Evolutionary conservation across 2,113 vertebrate species (phyloP).

Genomic region (Microtus richardsoni): DNA sequence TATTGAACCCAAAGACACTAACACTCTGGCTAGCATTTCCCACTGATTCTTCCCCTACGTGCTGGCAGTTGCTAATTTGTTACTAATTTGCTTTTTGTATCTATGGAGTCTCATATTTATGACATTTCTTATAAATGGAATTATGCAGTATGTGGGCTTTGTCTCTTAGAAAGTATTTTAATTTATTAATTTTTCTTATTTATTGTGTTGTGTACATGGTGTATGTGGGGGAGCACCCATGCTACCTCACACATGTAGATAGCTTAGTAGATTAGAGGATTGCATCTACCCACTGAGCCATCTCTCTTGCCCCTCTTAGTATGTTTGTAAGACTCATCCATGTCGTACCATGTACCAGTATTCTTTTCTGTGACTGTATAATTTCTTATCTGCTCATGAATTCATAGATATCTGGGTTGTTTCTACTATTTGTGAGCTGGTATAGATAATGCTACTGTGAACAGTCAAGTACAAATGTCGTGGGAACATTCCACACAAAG

Average conservation of each 20-base stretch:
- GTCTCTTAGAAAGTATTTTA: background rate
- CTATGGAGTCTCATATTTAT: background rate
- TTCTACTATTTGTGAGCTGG: background rate
- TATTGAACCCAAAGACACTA: background rate
- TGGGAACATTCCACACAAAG: background rate
- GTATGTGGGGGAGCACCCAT: background rate
- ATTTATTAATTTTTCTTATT: background rate
- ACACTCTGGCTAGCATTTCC: background rate
- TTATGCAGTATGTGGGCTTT: background rate
- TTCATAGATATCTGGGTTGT: background rate
- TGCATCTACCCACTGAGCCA: background rate
- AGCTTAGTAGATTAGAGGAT: background rate
- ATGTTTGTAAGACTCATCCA: background rate
- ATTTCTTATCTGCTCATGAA: background rate
- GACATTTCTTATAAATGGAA: conserved; percentile 3
- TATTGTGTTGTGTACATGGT: background rate
- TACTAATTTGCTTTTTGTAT: background rate
- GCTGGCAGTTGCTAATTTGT: background rate
- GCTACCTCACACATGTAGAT: background rate
- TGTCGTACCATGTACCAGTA: background rate
- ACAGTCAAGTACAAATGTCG: background rate
- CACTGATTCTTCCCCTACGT: background rate
- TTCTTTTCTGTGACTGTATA: conserved; percentile 28
- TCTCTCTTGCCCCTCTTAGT: background rate
- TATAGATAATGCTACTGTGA: background rate